Conservation (phyloP, 2,888 invertebrate species). For the Drosophila percnosoma region DNA sequence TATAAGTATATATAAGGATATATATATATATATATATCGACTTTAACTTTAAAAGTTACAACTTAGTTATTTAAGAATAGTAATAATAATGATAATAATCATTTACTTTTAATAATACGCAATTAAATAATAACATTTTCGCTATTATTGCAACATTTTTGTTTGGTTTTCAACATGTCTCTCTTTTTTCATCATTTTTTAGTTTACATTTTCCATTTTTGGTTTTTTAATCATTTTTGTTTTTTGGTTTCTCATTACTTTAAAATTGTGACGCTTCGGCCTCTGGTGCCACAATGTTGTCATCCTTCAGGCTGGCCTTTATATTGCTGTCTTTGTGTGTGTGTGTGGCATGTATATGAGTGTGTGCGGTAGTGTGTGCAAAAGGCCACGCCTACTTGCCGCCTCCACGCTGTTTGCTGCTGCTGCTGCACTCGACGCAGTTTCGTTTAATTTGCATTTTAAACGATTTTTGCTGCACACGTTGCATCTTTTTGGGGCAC, state of each 20-base stretch:
- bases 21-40: slow-evolving; percentile 50
- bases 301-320: slow-evolving; percentile 53
- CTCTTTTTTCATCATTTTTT: slow-evolving; percentile 28
- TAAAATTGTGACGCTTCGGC: slow-evolving; percentile 58
- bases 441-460: slow-evolving; percentile 77
- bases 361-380: slow-evolving; percentile 19
- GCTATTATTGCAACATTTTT: slow-evolving; percentile 76
- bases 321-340: slow-evolving; percentile 45
- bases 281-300: slow-evolving; percentile 51
- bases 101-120: slow-evolving; percentile 70
- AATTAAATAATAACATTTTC: slow-evolving; percentile 80
- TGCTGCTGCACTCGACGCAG: slow-evolving; percentile 60
- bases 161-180: slow-evolving; percentile 28
- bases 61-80: slow-evolving; percentile 68
- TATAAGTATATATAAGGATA: slow-evolving; percentile 25
- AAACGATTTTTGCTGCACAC: slow-evolving; percentile 80
- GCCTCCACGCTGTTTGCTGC: slow-evolving; percentile 20
- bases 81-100: slow-evolving; percentile 63
- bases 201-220: slow-evolving; percentile 18
- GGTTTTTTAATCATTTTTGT: slow-evolving; percentile 15
- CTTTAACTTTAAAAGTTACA: slow-evolving; percentile 78
- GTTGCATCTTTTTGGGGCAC: slow-evolving; percentile 67
- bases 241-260: slow-evolving; percentile 68
- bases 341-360: slow-evolving; percentile 1
- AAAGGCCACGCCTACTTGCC: slow-evolving; percentile 54